Base-by-base conservation (phyloP, 2,888 invertebrate species). In the Sminthurides aquaticus region DNA sequence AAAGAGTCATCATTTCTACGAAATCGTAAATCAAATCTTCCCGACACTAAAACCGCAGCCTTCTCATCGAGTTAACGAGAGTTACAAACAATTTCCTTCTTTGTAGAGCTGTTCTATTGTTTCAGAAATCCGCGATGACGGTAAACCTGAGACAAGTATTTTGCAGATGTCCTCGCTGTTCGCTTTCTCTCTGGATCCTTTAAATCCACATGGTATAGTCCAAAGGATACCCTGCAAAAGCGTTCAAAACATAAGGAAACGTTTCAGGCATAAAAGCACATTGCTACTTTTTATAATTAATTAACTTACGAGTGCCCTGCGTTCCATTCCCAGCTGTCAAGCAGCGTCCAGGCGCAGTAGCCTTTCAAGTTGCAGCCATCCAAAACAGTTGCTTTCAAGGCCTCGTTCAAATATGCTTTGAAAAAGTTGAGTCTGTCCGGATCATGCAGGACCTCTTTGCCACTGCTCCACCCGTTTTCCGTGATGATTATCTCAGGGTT, bases 101-200 rank as follows among this genome's bases (percentile, higher is more conserved):
- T n/a, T n/a, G n/a, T n/a, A n/a, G n/a, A n/a, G n/a, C n/a, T n/a
- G n/a, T n/a, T n/a, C n/a, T n/a, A n/a, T n/a, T n/a, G n/a, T 15
- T 57, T 57, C 18, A 60, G 1, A 54, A 72, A 74, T 20, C 74
- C 74, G 59, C 71, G 67, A 26, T 69, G 57, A 1, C 49, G 28
- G 48, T 69, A 67, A n/a, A 75, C 26, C 27, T 66, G 22, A 3
- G 66, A 59, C 67, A 76, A 77, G 70, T 71, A 78, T 49, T 63
- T 57, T 11, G 78, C 78, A 2, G 79, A 79, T 1, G 72, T 74
- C 65, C 79, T 79, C 3, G 67, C 66, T 2, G 49, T 49, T 18
- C 69, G 48, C 18, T 57, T 56, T 20, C 60, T 20, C 11, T 64
- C 52, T 18, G 69, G 67, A 49, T 67, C 63, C 11, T 62, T 54